These are phyloP conservation scores for Pollenia angustigena DNA, from an alignment of 2,888 invertebrate species.

Conservation along the genomic window DNA sequence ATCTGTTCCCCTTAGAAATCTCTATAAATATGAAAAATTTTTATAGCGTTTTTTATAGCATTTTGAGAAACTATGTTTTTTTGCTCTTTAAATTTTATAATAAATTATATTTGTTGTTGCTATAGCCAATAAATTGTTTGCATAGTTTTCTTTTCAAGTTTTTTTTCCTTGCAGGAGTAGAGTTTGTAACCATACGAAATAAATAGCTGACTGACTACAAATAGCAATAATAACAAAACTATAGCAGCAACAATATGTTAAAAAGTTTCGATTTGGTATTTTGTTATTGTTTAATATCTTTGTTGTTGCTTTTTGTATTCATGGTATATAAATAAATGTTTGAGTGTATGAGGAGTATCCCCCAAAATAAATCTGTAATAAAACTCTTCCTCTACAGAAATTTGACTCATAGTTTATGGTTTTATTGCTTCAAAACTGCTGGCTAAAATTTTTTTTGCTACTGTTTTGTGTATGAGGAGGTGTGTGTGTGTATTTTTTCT, in stretches of 20 bases:
- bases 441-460: conserved; percentile 36
- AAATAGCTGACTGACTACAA: background rate
- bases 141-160: background rate
- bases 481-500: background rate
- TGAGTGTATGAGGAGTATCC: background rate
- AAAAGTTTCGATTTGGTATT: conserved; percentile 35
- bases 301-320: conserved; percentile 3
- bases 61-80: background rate
- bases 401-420: conserved; percentile 9
- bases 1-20: no score
- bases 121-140: background rate
- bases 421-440: conserved; percentile 44
- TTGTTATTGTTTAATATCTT: background rate
- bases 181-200: background rate
- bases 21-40: background rate
- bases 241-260: conserved; percentile 26
- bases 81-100: conserved; percentile 12
- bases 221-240: conserved; percentile 34
- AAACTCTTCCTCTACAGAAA: conserved; percentile 31
- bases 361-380: conserved; percentile 33
- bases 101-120: conserved; percentile 5
- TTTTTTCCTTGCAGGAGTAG: background rate
- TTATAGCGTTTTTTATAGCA: background rate
- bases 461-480: background rate
- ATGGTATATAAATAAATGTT: background rate